Conservation (phyloP, 2,888 invertebrate species). For the Zelleria hepariella region DNA sequence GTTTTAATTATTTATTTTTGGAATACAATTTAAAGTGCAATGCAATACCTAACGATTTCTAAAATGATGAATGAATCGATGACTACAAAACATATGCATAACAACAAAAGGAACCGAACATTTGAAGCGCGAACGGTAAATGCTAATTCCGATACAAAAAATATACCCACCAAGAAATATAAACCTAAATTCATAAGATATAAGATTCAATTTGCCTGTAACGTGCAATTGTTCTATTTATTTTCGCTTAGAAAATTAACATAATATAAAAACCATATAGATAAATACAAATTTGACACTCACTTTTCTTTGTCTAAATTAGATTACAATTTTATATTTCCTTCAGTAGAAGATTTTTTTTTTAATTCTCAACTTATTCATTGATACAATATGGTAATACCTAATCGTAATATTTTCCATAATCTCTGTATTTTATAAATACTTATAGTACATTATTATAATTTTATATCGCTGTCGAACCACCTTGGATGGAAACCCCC, state of each 20-base stretch:
- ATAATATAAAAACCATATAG: not conserved
- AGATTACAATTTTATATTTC: not conserved
- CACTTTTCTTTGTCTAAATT: not conserved
- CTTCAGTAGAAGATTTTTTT: not conserved
- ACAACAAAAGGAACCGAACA: not conserved
- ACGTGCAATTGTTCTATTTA: no score
- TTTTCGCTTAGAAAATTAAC: no score
- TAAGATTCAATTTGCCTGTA: no score
- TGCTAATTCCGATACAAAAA: not conserved
- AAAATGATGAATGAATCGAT: not conserved
- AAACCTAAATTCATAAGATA: no score
- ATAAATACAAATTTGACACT: not conserved
- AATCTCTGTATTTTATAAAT: not conserved
- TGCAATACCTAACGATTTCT: conserved; percentile 18
- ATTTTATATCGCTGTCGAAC: not conserved
- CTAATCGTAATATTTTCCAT: not conserved
- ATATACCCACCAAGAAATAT: not conserved
- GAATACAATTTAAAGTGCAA: conserved; percentile 40
- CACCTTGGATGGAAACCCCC: not conserved
- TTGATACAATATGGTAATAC: not conserved
- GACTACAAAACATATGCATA: not conserved
- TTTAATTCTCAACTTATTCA: not conserved
- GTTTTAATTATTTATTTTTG: conserved; percentile 22
- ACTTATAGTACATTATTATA: not conserved
- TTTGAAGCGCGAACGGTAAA: not conserved